Conservation (phyloP, 2,113 vertebrate species). For the Crotalus viridis region DNA sequence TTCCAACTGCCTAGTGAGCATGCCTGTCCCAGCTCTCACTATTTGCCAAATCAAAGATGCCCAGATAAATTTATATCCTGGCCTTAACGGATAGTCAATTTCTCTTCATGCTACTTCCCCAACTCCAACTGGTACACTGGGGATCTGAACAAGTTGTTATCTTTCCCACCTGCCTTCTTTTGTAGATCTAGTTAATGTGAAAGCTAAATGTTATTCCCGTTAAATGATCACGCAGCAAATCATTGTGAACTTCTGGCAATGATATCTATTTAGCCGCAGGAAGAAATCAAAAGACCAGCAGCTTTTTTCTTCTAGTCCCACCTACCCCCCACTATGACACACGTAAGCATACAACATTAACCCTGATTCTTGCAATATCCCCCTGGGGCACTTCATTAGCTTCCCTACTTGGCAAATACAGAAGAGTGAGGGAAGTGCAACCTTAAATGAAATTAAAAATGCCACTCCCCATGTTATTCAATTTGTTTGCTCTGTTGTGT, state of each 20-base stretch:
- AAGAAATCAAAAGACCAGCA: conserved; percentile 10
- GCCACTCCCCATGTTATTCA: not conserved
- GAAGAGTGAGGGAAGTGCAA: not conserved
- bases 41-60: not conserved
- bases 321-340: not conserved
- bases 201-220: not conserved
- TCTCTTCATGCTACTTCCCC: not conserved
- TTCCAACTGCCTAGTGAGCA: not conserved
- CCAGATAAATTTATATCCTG: not conserved
- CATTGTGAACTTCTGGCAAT: not conserved
- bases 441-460: not conserved
- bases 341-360: not conserved
- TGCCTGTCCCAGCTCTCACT: not conserved
- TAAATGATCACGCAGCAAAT: not conserved
- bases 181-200: not conserved
- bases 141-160: not conserved
- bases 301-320: not conserved
- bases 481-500: not conserved
- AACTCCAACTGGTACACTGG: not conserved
- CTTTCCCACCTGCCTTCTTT: not conserved
- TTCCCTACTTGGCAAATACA: not conserved
- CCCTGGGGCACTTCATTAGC: conserved; percentile 8
- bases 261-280: conserved; percentile 5
- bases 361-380: not conserved
- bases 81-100: not conserved